Conservation (phyloP, 2,113 vertebrate species). For the Erythrocercus mccallii region DNA sequence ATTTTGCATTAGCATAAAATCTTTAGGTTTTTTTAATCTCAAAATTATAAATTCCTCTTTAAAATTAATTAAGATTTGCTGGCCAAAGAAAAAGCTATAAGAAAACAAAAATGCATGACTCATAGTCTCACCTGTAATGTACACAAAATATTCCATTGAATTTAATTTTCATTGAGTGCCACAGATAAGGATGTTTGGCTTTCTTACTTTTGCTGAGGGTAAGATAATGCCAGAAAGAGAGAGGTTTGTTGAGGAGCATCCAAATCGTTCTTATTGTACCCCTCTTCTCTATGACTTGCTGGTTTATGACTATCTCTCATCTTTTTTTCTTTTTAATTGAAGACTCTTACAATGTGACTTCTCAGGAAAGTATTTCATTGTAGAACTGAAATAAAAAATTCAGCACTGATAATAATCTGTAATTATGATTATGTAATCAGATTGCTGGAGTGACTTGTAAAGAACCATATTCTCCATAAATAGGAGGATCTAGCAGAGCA, state of each 20-base stretch:
- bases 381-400: background rate
- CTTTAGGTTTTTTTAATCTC: background rate
- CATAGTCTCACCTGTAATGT: background rate
- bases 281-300: background rate
- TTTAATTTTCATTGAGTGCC: background rate
- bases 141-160: background rate
- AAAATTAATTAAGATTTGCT: background rate
- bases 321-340: background rate
- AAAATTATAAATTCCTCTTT: background rate
- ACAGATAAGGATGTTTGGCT: background rate
- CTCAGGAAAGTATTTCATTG: background rate
- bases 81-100: background rate
- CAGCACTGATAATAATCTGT: background rate
- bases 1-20: background rate
- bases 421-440: background rate
- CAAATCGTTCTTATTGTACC: background rate
- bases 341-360: background rate
- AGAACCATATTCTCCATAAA: background rate
- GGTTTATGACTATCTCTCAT: background rate
- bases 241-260: background rate
- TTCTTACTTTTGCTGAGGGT: background rate
- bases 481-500: background rate
- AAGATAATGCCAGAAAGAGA: background rate
- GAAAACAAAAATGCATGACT: background rate
- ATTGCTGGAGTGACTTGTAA: background rate